phyloP scores from a whole-genome alignment of 2,113 vertebrate genomes.

The Illadopsis cleaveri region DNA sequence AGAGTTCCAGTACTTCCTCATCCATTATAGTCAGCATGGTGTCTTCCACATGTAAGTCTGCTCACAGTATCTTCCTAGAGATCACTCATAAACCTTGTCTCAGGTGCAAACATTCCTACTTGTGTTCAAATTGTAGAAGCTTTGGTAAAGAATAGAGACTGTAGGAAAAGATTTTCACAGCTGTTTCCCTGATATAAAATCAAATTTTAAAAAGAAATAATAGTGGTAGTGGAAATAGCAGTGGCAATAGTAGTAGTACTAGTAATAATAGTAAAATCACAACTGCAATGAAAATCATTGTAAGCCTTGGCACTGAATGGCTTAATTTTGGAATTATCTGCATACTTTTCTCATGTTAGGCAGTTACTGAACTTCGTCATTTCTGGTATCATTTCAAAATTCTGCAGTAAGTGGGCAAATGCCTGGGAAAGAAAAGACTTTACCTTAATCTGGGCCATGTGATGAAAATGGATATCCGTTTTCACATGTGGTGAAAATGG shows the following conservation, averaged over 20 bases:
- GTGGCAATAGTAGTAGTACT: not conserved
- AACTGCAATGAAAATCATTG: not conserved
- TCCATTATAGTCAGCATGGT: slow-evolving; percentile 99
- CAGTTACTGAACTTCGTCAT: not conserved
- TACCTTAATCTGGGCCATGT: not conserved
- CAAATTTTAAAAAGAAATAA: not conserved
- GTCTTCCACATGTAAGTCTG: slow-evolving; percentile 87
- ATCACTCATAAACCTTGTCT: not conserved
- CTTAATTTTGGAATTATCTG: not conserved
- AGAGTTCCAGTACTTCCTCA: slow-evolving; percentile 95
- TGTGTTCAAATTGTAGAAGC: not conserved
- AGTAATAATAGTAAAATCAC: not conserved
- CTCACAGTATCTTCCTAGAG: not conserved
- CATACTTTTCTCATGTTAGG: not conserved
- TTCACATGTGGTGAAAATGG: not conserved
- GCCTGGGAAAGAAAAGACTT: not conserved
- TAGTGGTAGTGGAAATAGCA: not conserved
- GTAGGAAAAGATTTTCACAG: not conserved
- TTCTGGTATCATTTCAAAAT: not conserved
- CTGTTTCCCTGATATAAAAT: not conserved
- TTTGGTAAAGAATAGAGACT: not conserved
- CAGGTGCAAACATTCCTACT: not conserved
- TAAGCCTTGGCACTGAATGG: not conserved
- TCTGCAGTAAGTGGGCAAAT: not conserved
- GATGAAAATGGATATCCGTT: not conserved